These are phyloP conservation scores for Empis stercorea DNA, from an alignment of 2,888 invertebrate species.

Conservation along the genomic window DNA sequence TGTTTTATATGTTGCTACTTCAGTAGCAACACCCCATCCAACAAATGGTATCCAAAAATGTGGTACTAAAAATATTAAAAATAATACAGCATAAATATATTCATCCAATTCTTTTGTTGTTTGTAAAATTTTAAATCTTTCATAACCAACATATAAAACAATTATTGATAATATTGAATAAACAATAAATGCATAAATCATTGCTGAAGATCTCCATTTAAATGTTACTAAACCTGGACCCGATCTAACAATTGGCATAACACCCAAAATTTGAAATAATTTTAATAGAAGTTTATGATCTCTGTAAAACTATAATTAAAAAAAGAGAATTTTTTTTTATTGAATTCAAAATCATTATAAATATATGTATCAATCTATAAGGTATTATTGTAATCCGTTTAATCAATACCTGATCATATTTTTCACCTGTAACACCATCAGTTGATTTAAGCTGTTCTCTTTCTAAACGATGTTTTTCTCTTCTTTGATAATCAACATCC, in stretches of 20 bases:
- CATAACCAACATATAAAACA: slow-evolving; percentile 47
- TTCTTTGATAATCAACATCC: slow-evolving; percentile 3
- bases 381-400: not conserved
- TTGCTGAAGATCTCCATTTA: slow-evolving; percentile 47
- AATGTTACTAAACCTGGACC: slow-evolving; percentile 45
- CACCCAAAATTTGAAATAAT: slow-evolving; percentile 47
- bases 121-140: slow-evolving; percentile 45
- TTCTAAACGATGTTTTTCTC: slow-evolving; percentile 20
- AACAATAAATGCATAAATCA: slow-evolving; percentile 48
- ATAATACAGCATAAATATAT: slow-evolving; percentile 53
- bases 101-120: slow-evolving; percentile 51
- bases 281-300: slow-evolving; percentile 51
- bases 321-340: not conserved
- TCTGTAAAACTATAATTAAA: slow-evolving; percentile 41
- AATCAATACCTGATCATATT: slow-evolving; percentile 39
- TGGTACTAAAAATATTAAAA: slow-evolving; percentile 49
- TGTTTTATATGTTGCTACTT: slow-evolving; percentile 55
- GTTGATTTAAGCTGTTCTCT: slow-evolving; percentile 42
- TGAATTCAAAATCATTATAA: not conserved
- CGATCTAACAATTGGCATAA: slow-evolving; percentile 49
- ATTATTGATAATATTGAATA: slow-evolving; percentile 44
- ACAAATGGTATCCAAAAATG: slow-evolving; percentile 56
- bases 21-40: slow-evolving; percentile 54
- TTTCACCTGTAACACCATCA: slow-evolving; percentile 45
- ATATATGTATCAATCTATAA: not conserved